Base-by-base conservation (phyloP, 1,140 invertebrate genomes). In the Cryptotermes secundus region DNA sequence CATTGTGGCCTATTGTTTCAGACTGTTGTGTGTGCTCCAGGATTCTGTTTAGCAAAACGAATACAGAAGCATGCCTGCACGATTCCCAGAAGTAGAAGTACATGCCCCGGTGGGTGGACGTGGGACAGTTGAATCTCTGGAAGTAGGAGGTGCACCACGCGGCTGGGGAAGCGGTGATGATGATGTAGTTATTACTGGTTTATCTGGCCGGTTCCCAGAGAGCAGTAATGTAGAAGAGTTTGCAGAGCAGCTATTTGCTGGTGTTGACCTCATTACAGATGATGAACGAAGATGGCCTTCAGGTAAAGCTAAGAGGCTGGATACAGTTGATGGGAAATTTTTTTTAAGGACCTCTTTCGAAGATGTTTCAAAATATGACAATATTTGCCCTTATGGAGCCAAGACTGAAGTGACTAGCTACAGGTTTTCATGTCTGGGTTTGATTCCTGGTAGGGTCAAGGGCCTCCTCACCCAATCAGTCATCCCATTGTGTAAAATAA, bases 121-220 rank as follows among this genome's bases (percentile, higher is more conserved):
- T 59, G 79, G 45, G 31, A 72, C 42, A 80, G 82, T 45, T 35
- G 38, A 53, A 79, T 83, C 45, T 65, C 49, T 34, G 84, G 84
- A 84, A 82, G 83, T 83, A 45, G 79, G 53, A 72, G 80, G 31
- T 85, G 36, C 79, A 26, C 38, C 34, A 53, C 49, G 26, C 24
- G n/a, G 26, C 12, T 79, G 81, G n/a, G 45, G 45, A 49, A 19
- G 86, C 79, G 42, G 35, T 19, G 88, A 91, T 38, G 95, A 97
- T 83, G 96, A 97, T 80, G 93, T 99, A 85, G 96, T 97, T 80
- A 95, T 99, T 85, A 93, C 94, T 83, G 98, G 98, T 59, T 93
- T 99, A 87, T 97, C 97, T 59, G 97, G 97, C 83, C 94, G 97
- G 86, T 92, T 98, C 85, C 97, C 98, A 0, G 96, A 98, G 89